Conservation (phyloP, 1,140 invertebrate genomes). For the Diplogasteroides magnus region DNA sequence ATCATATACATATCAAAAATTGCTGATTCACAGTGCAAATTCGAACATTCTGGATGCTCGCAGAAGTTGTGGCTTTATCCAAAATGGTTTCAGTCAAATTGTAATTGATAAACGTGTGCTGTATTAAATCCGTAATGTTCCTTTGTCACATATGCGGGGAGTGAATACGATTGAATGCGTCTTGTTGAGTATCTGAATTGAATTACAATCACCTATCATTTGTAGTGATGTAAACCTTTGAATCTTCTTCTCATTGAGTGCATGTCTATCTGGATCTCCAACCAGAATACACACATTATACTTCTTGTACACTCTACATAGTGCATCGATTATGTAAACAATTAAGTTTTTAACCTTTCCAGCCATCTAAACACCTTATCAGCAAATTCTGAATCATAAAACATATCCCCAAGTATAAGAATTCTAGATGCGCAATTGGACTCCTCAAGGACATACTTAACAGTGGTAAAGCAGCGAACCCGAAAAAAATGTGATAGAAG, state of each 20-base stretch:
- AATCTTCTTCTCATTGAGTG: constrained; percentile 15
- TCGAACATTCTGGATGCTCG: too few species aligned
- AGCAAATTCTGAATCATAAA: constrained; percentile 27
- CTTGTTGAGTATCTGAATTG: constrained; percentile 16
- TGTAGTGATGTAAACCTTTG: not conserved
- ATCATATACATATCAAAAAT: too few species aligned
- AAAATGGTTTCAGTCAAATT: too few species aligned
- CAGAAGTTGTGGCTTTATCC: too few species aligned
- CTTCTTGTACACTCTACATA: constrained; percentile 10
- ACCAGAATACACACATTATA: constrained; percentile 13
- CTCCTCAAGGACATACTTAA: not conserved
- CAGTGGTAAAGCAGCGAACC: too few species aligned
- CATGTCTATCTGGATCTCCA: constrained; percentile 29
- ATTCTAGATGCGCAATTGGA: too few species aligned
- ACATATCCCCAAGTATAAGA: constrained; percentile 27
- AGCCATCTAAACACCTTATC: constrained; percentile 19
- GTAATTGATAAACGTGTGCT: constrained; percentile 24
- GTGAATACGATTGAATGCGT: constrained; percentile 16
- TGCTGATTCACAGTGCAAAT: too few species aligned
- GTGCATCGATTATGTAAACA: not conserved
- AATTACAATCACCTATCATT: not conserved
- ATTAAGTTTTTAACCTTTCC: constrained; percentile 7
- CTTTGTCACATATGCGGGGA: constrained; percentile 25
- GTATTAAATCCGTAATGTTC: constrained; percentile 30
- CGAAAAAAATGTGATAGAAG: too few species aligned